Evolutionary conservation across 2,113 vertebrate genomes (phyloP).

Genomic region (Conger conger): DNA sequence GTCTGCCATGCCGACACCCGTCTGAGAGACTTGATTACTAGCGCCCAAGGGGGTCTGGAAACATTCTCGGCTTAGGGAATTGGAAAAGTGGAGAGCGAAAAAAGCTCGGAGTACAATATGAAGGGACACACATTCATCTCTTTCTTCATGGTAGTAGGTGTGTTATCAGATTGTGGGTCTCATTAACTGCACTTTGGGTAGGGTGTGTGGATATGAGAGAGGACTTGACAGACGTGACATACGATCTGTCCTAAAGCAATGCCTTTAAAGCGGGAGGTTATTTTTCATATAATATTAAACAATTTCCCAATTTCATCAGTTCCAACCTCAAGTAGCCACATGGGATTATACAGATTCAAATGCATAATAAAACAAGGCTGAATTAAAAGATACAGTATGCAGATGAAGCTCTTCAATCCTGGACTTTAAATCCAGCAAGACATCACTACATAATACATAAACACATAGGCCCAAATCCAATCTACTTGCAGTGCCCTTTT

Average conservation of each 20-base stretch:
- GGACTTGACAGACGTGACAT: not conserved
- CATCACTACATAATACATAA: not conserved
- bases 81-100: not conserved
- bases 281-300: not conserved
- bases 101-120: not conserved
- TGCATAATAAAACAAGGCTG: not conserved
- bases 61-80: conserved; percentile 14
- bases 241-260: not conserved
- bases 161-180: not conserved
- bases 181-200: not conserved
- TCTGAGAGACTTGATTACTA: conserved; percentile 14
- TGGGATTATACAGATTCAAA: not conserved
- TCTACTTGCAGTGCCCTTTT: not conserved
- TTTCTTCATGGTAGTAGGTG: not conserved
- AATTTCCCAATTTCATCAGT: not conserved
- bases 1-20: conserved; percentile 1
- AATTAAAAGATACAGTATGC: not conserved
- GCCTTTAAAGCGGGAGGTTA: not conserved
- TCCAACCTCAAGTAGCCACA: not conserved
- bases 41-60: conserved; percentile 9
- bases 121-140: not conserved
- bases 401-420: not conserved
- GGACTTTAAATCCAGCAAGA: not conserved
- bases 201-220: not conserved
- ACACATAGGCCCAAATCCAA: not conserved